A percentile compares a stretch with the other conserved stretches of the same genome.
Conservation (phyloP, 2,797 vertebrate species). For the Parambassis ranga region DNA sequence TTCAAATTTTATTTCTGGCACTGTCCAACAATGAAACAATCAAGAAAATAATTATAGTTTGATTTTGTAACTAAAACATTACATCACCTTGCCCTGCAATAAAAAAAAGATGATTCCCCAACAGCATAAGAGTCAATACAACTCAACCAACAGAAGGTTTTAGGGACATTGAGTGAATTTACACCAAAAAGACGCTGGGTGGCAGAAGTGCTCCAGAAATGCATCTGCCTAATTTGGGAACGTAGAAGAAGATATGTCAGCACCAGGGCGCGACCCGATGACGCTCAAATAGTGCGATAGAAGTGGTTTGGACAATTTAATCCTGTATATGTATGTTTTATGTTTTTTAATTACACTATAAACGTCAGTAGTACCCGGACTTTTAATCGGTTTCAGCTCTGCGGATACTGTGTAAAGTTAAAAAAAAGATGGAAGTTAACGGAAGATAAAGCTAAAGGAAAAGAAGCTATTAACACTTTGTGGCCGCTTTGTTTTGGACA, state of each 20-base stretch:
- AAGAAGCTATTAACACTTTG: background rate
- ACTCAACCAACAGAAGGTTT: too few relatives aligned
- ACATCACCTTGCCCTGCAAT: too few relatives aligned
- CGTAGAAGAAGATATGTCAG: background rate
- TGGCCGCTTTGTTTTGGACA: background rate
- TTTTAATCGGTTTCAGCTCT: rapidly evolving
- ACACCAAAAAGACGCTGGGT: background rate
- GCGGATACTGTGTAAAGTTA: background rate
- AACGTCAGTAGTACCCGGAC: background rate
- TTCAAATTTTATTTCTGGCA: too few relatives aligned
- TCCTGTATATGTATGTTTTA: too few relatives aligned
- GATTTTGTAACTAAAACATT: too few relatives aligned
- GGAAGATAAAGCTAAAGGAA: slow-evolving; percentile 13
- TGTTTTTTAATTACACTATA: too few relatives aligned
- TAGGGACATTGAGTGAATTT: too few relatives aligned
- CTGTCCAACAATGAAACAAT: too few relatives aligned
- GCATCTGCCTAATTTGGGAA: rapidly evolving
- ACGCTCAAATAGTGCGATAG: too few relatives aligned
- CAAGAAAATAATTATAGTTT: too few relatives aligned
- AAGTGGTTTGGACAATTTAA: background rate
- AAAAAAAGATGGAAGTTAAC: background rate
- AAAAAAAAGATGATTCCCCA: too few relatives aligned
- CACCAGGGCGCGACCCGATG: background rate
- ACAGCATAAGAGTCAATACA: too few relatives aligned
- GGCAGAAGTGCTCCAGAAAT: slow-evolving; percentile 23